phyloP scores from a whole-genome alignment of 2,888 invertebrate species.

The Ditylenchus weischeri region DNA sequence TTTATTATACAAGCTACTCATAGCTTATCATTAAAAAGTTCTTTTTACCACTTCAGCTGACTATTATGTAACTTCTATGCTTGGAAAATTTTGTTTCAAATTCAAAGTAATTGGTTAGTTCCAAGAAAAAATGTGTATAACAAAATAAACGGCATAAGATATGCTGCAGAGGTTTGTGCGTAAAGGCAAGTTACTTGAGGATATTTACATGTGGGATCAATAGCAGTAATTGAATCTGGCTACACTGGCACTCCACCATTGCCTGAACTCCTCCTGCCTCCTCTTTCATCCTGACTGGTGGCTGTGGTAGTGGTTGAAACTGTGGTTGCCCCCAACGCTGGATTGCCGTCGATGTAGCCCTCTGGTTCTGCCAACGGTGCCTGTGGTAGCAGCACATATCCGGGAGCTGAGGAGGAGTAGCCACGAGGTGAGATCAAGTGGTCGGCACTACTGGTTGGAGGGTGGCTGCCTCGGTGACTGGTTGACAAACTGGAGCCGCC shows the following conservation, averaged over 20 bases:
- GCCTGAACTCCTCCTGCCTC: not conserved
- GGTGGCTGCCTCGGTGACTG: constrained; percentile 13
- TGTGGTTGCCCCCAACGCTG: not conserved
- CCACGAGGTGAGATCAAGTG: constrained; percentile 38
- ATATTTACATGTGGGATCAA: no score
- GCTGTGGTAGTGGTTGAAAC: constrained; percentile 1
- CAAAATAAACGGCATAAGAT: no score
- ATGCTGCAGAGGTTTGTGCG: no score
- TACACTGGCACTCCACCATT: constrained; percentile 5
- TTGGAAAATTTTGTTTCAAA: no score
- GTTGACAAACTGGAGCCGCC: constrained; percentile 20
- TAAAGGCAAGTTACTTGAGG: no score
- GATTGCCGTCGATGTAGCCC: not conserved
- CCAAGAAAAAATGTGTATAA: no score
- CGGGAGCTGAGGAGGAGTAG: constrained; percentile 53
- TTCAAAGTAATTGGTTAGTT: no score
- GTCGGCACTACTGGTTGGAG: constrained; percentile 12
- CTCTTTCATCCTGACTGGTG: not conserved
- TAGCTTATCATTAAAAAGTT: no score
- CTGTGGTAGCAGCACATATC: constrained; percentile 55
- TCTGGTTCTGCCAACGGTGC: constrained; percentile 21
- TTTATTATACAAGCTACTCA: no score
- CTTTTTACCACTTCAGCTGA: no score
- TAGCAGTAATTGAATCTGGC: not conserved
- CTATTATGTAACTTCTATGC: no score